phyloP scores from a whole-genome alignment of 2,113 vertebrate species.

The Seriola dumerili region DNA sequence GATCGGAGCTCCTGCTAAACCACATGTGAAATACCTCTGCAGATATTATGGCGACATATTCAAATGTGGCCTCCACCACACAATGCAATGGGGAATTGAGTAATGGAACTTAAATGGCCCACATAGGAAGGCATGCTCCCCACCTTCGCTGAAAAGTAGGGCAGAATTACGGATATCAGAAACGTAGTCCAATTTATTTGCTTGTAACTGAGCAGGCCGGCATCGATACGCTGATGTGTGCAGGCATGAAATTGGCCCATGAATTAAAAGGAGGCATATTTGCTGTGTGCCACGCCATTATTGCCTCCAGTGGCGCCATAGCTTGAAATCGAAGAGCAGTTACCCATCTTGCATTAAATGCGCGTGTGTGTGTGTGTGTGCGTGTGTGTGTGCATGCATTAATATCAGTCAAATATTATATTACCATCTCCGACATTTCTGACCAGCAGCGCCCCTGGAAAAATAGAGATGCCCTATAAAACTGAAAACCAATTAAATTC shows the following conservation, averaged over 20 bases:
- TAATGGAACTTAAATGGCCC: slow-evolving; percentile 47
- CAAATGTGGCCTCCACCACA: slow-evolving; percentile 9
- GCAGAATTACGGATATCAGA: slow-evolving; percentile 43
- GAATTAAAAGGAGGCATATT: slow-evolving; percentile 63
- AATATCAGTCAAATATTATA: slow-evolving; percentile 64
- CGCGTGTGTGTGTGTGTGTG: neutral
- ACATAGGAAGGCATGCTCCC: slow-evolving; percentile 14
- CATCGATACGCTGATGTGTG: slow-evolving; percentile 51
- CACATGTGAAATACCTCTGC: slow-evolving; percentile 19
- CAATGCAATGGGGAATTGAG: slow-evolving; percentile 23
- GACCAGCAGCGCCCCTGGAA: slow-evolving; percentile 57
- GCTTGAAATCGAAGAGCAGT: slow-evolving; percentile 59
- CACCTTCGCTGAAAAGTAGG: slow-evolving; percentile 49
- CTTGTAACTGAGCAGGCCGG: slow-evolving; percentile 29
- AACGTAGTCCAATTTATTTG: slow-evolving; percentile 54
- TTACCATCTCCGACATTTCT: slow-evolving; percentile 64
- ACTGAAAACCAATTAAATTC: slow-evolving; percentile 73
- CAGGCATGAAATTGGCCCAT: slow-evolving; percentile 68
- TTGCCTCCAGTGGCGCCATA: slow-evolving; percentile 57
- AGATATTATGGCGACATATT: slow-evolving; percentile 40
- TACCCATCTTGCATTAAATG: slow-evolving; percentile 45
- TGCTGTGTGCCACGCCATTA: neutral
- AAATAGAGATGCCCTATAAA: slow-evolving; percentile 64
- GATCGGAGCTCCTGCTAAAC: slow-evolving; percentile 11
- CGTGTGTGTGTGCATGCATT: slow-evolving; percentile 28